These are phyloP conservation scores for Trichogramma pretiosum DNA, from an alignment of 1,140 invertebrate genomes.

Conservation along the genomic window DNA sequence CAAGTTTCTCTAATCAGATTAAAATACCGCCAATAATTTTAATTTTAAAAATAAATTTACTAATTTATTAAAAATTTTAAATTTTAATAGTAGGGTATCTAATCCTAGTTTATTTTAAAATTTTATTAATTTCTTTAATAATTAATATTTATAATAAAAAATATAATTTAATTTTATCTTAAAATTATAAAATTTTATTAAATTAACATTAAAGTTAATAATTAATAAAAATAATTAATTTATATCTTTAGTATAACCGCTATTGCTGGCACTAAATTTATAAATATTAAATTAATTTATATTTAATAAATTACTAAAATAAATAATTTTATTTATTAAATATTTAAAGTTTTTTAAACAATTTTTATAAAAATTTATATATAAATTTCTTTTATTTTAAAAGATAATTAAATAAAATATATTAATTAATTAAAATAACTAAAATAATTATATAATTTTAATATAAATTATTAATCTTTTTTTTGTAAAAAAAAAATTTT, in stretches of 20 bases:
- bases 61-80: too few relatives aligned
- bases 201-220: conserved; percentile 24
- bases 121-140: conserved; percentile 6
- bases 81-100: conserved; percentile 56
- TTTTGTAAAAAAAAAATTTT: conserved; percentile 14
- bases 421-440: too few relatives aligned
- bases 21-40: conserved; percentile 25
- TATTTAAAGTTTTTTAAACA: too few relatives aligned
- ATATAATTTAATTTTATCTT: conserved; percentile 28
- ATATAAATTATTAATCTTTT: conserved; percentile 11
- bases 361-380: too few relatives aligned
- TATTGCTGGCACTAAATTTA: conserved; percentile 36
- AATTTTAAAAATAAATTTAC: conserved; percentile 41
- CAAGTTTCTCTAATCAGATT: conserved; percentile 25
- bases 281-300: conserved; percentile 14
- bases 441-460: conserved; percentile 15
- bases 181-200: conserved; percentile 24
- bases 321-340: conserved; percentile 11
- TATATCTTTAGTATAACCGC: conserved; percentile 35
- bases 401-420: too few relatives aligned
- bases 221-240: conserved; percentile 26
- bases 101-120: conserved; percentile 50
- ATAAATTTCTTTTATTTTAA: too few relatives aligned
- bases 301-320: conserved; percentile 10
- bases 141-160: conserved; percentile 26